Evolutionary conservation across 2,797 vertebrate species (phyloP), one percentile per base, ranked within the genome.

Genomic region (Epinephelus coioides): DNA sequence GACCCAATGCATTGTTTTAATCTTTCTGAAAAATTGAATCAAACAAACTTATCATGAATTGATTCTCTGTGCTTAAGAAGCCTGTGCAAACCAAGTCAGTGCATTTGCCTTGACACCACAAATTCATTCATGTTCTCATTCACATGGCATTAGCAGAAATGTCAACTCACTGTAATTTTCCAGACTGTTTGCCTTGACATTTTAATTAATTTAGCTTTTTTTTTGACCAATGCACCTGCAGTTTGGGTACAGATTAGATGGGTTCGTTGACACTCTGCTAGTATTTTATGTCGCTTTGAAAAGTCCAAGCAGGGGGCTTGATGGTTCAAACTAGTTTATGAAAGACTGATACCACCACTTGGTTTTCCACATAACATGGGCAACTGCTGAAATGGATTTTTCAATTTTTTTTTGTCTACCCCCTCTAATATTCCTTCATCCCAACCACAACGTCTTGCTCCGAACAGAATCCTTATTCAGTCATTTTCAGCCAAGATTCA

Each of bases 401-500:
- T 7, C 6, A 47, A 0, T 5, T 4, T 3, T 51, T 19, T 21
- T 40, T 43, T 27, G 54, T 38, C 40, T 14, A 3, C 2, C 11
- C 6, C 4, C 0, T 44, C 23, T 44, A 25, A 59, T 46, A 57
- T 60, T 23, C 27, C 6, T 50, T 78, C n/a, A 62, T 49, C 18
- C 49, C 17, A 27, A 56, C 21, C 54, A 25, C 68, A 34, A 46
- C 6, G 23, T 54, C 50, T 62, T n/a, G 62, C 55, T 55, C 65
- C 19, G 14, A 47, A 38, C n/a, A 46, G 0, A 55, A 50, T 27
- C 27, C 60, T 25, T 43, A 43, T 43, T 43, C 40, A 43, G 40
- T 4, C 23, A 66, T 83, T 86, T 84, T 50, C 53, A 73, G 77
- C 57, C 71, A 75, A 30, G 38, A 78, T 75, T 81, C 68, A 70